Percentiles rank a stretch among this genome's conserved stretches.
Evolutionary conservation across 2,113 vertebrate genomes (phyloP).

Genomic region (Anhinga rufa): DNA sequence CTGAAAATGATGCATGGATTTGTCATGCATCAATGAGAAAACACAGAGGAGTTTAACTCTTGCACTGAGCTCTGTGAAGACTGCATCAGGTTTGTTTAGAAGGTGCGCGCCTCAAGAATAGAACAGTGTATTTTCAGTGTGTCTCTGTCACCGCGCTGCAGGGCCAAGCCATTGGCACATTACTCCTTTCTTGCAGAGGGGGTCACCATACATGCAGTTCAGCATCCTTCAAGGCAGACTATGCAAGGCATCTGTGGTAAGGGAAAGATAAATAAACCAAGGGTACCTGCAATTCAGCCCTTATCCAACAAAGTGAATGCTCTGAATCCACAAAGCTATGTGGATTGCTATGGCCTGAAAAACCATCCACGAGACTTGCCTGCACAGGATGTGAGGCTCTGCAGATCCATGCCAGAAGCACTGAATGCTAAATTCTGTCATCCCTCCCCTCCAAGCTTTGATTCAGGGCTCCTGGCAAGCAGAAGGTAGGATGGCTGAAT

Average conservation of each 20-base stretch:
- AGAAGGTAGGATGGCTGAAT: neutral
- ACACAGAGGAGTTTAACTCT: neutral
- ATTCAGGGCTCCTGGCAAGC: neutral
- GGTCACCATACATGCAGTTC: no score
- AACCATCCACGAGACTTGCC: neutral
- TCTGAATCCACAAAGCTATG: neutral
- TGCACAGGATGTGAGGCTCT: accelerated
- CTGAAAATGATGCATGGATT: neutral
- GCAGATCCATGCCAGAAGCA: neutral
- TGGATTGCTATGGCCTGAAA: neutral
- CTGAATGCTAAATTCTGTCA: neutral
- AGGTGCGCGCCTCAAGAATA: neutral
- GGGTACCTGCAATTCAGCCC: neutral
- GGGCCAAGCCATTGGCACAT: accelerated
- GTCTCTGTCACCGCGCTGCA: neutral
- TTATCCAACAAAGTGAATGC: neutral
- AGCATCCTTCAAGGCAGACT: neutral
- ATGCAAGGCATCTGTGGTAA: accelerated
- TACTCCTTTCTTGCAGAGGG: neutral
- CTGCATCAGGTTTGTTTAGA: neutral
- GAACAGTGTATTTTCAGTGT: neutral
- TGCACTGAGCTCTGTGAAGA: neutral
- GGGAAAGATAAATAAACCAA: neutral
- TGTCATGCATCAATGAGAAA: neutral
- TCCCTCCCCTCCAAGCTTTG: neutral